Base-by-base conservation (phyloP, 2,113 vertebrate genomes). In the Tursiops truncatus region DNA sequence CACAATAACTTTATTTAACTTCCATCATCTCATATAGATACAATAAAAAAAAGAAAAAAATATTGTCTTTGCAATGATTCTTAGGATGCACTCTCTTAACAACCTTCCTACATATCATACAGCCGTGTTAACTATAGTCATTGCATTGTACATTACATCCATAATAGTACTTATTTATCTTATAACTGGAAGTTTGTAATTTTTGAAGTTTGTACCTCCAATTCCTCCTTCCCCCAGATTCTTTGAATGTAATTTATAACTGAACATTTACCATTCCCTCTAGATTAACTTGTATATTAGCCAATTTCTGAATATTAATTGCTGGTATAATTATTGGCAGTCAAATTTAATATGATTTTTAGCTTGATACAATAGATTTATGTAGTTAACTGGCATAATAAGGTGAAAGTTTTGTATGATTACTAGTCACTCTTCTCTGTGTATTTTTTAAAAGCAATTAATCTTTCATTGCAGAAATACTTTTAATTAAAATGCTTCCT, bases 401-500 rank as follows among this genome's bases (percentile, higher is more conserved):
- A 63, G 63, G 56, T 87, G 28, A 96, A 82, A 90, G 10, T 4
- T 33, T 80, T 44, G 93, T 92, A 14, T 88, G 60, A 65, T 89
- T 89, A 87, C 83, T 87, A 63, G 89, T 94, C 25, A 71, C 18
- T 82, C 18, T 71, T 71, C 38, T 88, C 33, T 94, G 11, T 53
- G 91, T 73, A 28, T 87, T 95, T 89, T 71, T 95, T 89, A 80
- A 28, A 95, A 73, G 62, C 33, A 76, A 90, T 70, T 74, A 95
- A 83, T 83, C 68, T 89, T 60, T 68, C 53, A 90, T 74, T 31
- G 10, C 8, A 90, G 74, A 89, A 68, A 94, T 86, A 62, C 15
- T 83, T 96, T 95, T 94, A 86, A 83, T 95, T 89, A 96, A 91
- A 96, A 89, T 91, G 63, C 18, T 76, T 91, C 87, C 86, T 84